Evolutionary conservation across 2,888 invertebrate genomes (phyloP).

Genomic region (Molanna angustata): DNA sequence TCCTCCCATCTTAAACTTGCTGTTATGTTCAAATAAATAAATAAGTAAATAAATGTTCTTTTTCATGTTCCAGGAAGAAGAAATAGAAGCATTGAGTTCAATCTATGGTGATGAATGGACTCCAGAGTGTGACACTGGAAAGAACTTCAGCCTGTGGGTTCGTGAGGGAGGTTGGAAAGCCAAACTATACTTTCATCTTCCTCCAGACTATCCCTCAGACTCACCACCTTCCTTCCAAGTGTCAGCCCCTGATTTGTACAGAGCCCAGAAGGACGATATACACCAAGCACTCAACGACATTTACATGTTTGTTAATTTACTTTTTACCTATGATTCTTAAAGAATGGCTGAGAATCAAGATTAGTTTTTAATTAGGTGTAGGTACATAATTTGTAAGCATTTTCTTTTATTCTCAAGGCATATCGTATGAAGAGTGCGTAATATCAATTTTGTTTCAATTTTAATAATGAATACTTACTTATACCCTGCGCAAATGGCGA

Average conservation of each 20-base stretch:
- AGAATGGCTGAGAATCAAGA: background rate
- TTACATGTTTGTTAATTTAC: conserved; percentile 62
- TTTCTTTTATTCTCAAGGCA: no score
- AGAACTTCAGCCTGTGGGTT: conserved; percentile 44
- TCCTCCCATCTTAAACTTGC: no score
- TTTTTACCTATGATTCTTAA: background rate
- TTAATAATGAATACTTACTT: no score
- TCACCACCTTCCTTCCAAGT: conserved; percentile 67
- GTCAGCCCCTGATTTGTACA: conserved; percentile 68
- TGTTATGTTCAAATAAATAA: no score
- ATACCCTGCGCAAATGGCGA: no score
- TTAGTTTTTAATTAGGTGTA: conserved; percentile 30
- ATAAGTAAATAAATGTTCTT: no score
- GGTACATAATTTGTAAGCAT: no score
- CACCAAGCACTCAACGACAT: conserved; percentile 58
- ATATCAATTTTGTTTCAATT: no score
- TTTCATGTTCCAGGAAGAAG: conserved; percentile 60
- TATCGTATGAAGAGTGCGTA: no score
- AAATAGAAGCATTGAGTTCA: conserved; percentile 68
- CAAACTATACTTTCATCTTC: conserved; percentile 61
- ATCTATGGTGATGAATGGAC: conserved; percentile 72
- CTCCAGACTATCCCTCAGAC: conserved; percentile 61
- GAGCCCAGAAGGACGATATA: conserved; percentile 54
- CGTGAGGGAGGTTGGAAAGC: conserved; percentile 50
- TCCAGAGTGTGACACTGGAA: conserved; percentile 54